A percentile compares a stretch with the other conserved stretches of the same genome.
Conservation (phyloP, 2,888 invertebrate species). For the Linnaemya vulpina region DNA sequence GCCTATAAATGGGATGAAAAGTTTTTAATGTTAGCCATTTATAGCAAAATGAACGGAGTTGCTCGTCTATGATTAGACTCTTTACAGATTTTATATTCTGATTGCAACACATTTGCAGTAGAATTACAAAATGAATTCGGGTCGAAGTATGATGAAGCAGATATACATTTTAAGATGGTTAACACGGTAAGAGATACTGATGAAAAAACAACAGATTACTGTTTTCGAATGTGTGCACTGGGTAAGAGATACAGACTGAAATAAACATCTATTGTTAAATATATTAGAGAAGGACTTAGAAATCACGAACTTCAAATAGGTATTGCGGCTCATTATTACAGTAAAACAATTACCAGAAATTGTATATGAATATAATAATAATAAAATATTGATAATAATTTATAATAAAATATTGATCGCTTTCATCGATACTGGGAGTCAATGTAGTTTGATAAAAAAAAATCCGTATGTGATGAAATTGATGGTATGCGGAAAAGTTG, state of each 20-base stretch:
- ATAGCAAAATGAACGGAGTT: constrained; percentile 12
- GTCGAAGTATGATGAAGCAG: constrained; percentile 2
- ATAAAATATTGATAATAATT: too few relatives aligned
- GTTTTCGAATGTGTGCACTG: constrained; percentile 8
- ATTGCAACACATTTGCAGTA: neutral
- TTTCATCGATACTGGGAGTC: constrained; percentile 5
- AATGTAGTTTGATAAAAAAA: too few relatives aligned
- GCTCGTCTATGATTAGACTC: constrained; percentile 31
- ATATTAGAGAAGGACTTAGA: neutral
- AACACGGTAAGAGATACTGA: neutral
- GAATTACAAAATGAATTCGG: constrained; percentile 16
- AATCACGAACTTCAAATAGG: constrained; percentile 22
- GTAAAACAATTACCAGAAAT: constrained; percentile 23
- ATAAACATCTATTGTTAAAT: constrained; percentile 16
- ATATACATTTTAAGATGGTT: constrained; percentile 25
- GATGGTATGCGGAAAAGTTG: neutral
- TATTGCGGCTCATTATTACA: neutral
- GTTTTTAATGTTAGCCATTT: constrained; percentile 20
- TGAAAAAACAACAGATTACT: constrained; percentile 17
- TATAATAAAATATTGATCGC: neutral
- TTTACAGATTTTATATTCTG: neutral
- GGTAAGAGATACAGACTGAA: constrained; percentile 16
- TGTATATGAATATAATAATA: neutral
- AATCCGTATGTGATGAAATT: constrained; percentile 1
- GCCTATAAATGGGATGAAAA: constrained; percentile 17